Evolutionary conservation across 2,888 invertebrate genomes (phyloP), one percentile per base, ranked within the genome.

Genomic region (Lobophora halterata): DNA sequence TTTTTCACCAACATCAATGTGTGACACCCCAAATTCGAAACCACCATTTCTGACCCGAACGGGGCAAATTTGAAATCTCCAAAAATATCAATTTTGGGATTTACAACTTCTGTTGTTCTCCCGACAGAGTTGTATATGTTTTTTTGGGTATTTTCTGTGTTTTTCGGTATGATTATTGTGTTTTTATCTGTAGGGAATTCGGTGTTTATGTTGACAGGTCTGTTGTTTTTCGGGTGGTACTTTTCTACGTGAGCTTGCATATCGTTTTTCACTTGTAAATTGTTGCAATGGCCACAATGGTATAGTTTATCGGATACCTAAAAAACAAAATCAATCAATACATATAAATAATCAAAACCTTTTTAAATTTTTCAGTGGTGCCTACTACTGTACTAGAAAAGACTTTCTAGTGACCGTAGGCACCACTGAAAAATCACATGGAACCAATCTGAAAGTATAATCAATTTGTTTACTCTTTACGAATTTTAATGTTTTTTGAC

Each of bases 241-340:
- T 20, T 27, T 5, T 38, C 35, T 0, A 45, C 14, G 23, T 43
- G 49, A 0, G 21, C 11, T 7, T 24, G 8, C 11, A 49, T 49
- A 1, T 41, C 38, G 17, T 30, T 26, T 3, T 43, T 42, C 12
- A 33, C 36, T 13, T 46, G 52, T 0, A 52, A 30, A 5, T 62
- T 63, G 30, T 74, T 72, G 51, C 74, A 74, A 12, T 62, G 59
- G 0, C 61, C 68, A 11, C 73, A 74, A 20, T 72, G 74, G 9
- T 54, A 64, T 0, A 58, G 46, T 20, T 48, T 61, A 0, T 54
- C 36, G 24, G 55, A 58, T 0, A 70, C 51, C 74, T 74, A 46
- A 7, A 58, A 62, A 34, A 3, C 23, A 32, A 16, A 31, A 13
- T 8, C n/a, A 35, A 46, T 2, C 1, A 11, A 70, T 68, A 28